Evolutionary conservation across 2,888 invertebrate species (phyloP), one percentile per base, ranked within the genome.

Genomic region (Agrotis puta): DNA sequence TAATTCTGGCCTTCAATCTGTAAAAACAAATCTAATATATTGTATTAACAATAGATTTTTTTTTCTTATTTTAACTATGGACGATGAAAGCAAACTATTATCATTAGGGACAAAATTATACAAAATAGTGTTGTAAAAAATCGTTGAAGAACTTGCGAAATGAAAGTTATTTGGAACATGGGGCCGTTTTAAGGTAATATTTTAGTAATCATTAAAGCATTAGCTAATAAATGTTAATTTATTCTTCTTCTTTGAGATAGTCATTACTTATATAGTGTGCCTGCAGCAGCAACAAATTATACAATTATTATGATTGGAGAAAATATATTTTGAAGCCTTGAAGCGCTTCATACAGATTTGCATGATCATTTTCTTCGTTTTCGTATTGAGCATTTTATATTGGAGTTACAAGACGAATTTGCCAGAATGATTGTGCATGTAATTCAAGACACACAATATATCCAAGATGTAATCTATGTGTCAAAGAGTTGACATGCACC

Each of bases 1-100:
- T 94, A 93, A 94, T 94, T 93, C 88, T 84, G 86, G 88, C 86
- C 84, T 87, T 86, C 84, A 85, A 81, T 81, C 79, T 82, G 71
- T 79, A 80, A 81, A 80, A 83, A 84, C 76, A 77, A 81, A 77
- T 72, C 62, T 77, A 75, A 79, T 75, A 65, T 78, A 75, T 76
- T 53, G 54, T 64, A 24, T 69, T 71, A 68, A 74, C 66, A 64
- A 79, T 69, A 48, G 62, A n/a, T 69, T 71, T 76, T 78, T 39
- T 11, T 48, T 56, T 78, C 54, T 75, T 75, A 6, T 63, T 63
- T 57, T 72, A 68, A 53, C 51, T 64, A 67, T 57, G 53, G 54
- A 50, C 58, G 74, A 67, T 66, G 61, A n/a, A n/a, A n/a, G n/a
- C n/a, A n/a, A n/a, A n/a, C 62, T 65, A 70, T 83, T 65, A 81